A percentile compares a stretch with the other conserved stretches of the same genome.
phyloP scores from a whole-genome alignment of 2,888 invertebrate species.

The Aphodius granarius region DNA sequence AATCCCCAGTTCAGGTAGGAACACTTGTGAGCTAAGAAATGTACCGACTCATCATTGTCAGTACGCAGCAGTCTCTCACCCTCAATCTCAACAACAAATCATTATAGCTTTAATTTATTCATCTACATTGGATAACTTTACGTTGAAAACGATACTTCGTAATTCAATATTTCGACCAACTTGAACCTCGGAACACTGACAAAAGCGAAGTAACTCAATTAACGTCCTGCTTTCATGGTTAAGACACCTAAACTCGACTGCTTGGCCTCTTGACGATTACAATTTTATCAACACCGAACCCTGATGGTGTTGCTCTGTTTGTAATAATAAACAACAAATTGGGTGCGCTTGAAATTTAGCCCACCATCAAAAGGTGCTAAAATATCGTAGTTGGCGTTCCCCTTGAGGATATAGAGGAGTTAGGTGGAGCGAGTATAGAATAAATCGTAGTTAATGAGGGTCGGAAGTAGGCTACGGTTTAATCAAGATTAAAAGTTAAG shows the following conservation, averaged over 20 bases:
- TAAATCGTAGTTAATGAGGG: conserved; percentile 31
- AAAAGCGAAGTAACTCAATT: not conserved
- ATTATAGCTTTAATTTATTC: no score
- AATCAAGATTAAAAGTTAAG: conserved; percentile 41
- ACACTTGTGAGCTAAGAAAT: no score
- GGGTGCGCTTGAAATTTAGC: not conserved
- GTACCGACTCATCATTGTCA: no score
- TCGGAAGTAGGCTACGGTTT: conserved; percentile 28
- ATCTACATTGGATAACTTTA: no score
- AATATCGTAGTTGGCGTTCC: not conserved
- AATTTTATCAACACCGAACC: not conserved
- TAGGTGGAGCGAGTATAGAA: conserved; percentile 4
- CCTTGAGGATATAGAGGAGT: not conserved
- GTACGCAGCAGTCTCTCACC: no score
- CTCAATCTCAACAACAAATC: no score
- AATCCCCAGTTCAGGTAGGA: no score
- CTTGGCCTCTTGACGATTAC: not conserved
- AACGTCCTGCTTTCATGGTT: not conserved
- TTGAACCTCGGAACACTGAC: not conserved
- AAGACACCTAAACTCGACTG: not conserved
- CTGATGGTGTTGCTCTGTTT: not conserved
- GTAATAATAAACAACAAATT: not conserved
- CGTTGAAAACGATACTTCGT: no score
- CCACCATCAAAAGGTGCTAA: not conserved
- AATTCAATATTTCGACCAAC: not conserved